Evolutionary conservation across 2,797 vertebrate species (phyloP), one percentile per base, ranked within the genome.

Genomic region (Oreonectes daqikongensis): DNA sequence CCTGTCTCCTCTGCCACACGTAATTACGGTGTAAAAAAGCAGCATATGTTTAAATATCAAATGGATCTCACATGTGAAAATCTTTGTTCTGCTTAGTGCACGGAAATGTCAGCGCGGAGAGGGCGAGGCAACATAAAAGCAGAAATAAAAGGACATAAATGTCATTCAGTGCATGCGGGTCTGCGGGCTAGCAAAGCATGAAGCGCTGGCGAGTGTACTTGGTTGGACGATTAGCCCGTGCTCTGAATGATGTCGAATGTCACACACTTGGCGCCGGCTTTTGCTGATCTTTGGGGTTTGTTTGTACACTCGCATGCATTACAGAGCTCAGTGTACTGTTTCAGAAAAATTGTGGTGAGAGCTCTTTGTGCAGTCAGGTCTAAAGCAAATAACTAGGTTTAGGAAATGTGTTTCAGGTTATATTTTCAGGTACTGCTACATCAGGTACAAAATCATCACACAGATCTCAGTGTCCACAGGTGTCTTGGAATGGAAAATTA

Each of bases 161-260:
- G 90, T 90, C 90, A 90, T 59, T 74, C 84, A 79, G 86, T 86
- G 87, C 90, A 90, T 91, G 59, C 88, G 86, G 86, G 86, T 87
- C 82, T 80, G 87, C 79, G 85, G 80, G 70, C 55, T 55, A 81
- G 86, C 83, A 81, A 78, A 89, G 88, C 85, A 88, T 72, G 85
- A 87, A 85, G 81, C 77, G 67, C 83, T 86, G 69, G 70, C 90
- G 84, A 88, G 81, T 90, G 80, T 83, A 87, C 89, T 86, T 83
- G 86, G 84, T 86, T 85, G 87, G 88, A 84, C 85, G 64, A 77
- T 86, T 85, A 88, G 85, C 85, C 86, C 81, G 84, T 86, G 83
- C 87, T 89, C 83, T 86, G 84, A 90, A 87, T 90, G 84, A 87
- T 81, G 83, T 87, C 73, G 84, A 85, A 89, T 88, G 86, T 90